Evolutionary conservation across 1,140 invertebrate genomes (phyloP), one percentile per base, ranked within the genome.

Genomic region (Orchesella cincta): DNA sequence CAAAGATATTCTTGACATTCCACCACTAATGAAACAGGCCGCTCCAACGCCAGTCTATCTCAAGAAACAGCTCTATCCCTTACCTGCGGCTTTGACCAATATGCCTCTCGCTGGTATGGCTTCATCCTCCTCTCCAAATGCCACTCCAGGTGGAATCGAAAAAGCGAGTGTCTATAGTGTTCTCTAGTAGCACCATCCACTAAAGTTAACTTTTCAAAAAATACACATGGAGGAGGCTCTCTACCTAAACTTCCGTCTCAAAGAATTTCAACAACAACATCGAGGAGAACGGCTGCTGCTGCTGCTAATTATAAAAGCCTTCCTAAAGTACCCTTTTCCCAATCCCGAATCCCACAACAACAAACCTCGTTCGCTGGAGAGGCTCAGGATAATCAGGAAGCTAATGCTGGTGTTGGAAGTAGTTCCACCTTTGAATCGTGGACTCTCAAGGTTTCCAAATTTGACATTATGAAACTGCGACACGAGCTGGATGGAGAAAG

Each of bases 401-500:
- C 57, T 8, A 64, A n/a, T 8, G 57, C 5, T 64, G 5, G 5
- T 23, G 23, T 12, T 64, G 67, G 31, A 5, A 36, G 29, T 71
- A 31, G 14, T 14, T 5, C 12, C 29, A 16, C 3, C 31, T 36
- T 71, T 46, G 71, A 73, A 2, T 73, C 71, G 5, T 73, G 71
- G 71, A 46, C 71, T n/a, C 71, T 73, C 5, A 36, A 51, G 23
- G 71, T 73, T 46, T 73, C 71, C 3, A 73, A 73, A 28, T 46
- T 73, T 36, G 71, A 73, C 26, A 73, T 73, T 39, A 3, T 73
- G 23, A 73, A 29, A 46, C 23, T 73, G 16, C 14, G 36, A 20
- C 71, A 73, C 29, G 71, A 73, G 23, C 26, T 73, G 71, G 71
- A 73, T n/a, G 39, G 35, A 23, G 71, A 73, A 46, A 2, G 2